Evolutionary conservation across 2,113 vertebrate species (phyloP), one percentile per base, ranked within the genome.

Genomic region (Boleophthalmus pectinirostris): DNA sequence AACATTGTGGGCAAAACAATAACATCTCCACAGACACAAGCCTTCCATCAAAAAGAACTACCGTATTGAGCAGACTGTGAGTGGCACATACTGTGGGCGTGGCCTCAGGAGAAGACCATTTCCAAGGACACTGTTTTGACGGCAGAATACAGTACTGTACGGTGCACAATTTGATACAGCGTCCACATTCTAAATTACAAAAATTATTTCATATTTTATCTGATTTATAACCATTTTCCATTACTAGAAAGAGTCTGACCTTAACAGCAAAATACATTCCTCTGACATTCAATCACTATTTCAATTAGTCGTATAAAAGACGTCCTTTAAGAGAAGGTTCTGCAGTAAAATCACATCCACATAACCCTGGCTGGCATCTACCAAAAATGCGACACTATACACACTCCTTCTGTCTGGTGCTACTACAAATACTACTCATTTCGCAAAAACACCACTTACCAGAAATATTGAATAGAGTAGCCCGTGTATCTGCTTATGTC

Each of bases 101-200:
- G 66, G 75, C 65, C 2, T 23, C 54, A 25, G 47, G 66, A 58
- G 54, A n/a, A 67, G 45, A 64, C 49, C 33, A 63, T 46, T 61
- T 38, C 75, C 69, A 75, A 81, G 72, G 63, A 76, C 82, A 65
- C 16, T 35, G 20, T 56, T 20, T 16, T 64, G 14, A 61, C 20
- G 29, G 65, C 43, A 66, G 45, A 53, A 66, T 69, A 21, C 43
- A 66, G 64, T 23, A 3, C 11, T 29, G 29, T 29, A 29, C 29
- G 4, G 2, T 29, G 2, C 29, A 25, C 35, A 66, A 10, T 7
- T 3, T 46, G 24, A 8, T 74, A 64, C 14, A 23, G 23, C 29
- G 69, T 20, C 43, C 7, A 1, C 38, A 43, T 8, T 11, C 38
- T 0, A 10, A 33, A 18, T 9, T 25, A 1, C 51, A 0, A 11